Base-by-base conservation (phyloP, 2,888 invertebrate species). In the Papilio protenor region DNA sequence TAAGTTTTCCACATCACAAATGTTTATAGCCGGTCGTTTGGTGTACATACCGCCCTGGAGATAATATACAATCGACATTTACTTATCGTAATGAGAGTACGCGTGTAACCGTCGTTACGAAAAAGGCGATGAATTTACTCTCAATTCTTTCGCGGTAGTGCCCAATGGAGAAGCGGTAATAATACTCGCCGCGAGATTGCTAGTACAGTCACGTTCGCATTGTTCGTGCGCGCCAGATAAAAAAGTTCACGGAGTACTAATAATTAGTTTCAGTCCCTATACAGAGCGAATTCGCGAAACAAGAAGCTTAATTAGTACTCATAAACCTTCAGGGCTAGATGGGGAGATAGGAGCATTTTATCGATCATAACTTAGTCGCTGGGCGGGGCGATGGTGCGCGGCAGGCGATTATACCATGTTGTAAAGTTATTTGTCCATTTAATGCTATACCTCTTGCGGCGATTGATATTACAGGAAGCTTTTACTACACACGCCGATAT, bases 191-290 rank as follows among this genome's bases (percentile, higher is more conserved):
- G 78, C 81, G 83, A 86, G 88, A 91, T 93, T 89, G 87, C 88
- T 86, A 94, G 89, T 91, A 83, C 90, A 89, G 92, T 94, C 94
- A 94, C 94, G 94, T 94, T 91, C 85, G 91, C 94, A 94, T 94
- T 94, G 94, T 94, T 91, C 89, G 88, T 85, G 86, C 86, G 87
- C 89, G 90, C 89, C 86, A 87, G 91, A 92, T 91, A 94, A 94
- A 93, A 69, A 94, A 94, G 89, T 90, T 89, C 90, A 89, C 89
- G 86, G 88, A 88, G 89, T 89, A 86, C 89, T 88, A 91, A 92
- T 93, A 88, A 94, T 94, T 92, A 91, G 90, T 91, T 91, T 90
- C 91, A 90, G 90, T 85, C 82, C 80, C 80, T 83, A 90, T 87
- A 88, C 85, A 83, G 85, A 89, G 86, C 86, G 85, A 87, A 85